phyloP scores from a whole-genome alignment of 2,797 vertebrate genomes.

The Sphenodon punctatus region DNA sequence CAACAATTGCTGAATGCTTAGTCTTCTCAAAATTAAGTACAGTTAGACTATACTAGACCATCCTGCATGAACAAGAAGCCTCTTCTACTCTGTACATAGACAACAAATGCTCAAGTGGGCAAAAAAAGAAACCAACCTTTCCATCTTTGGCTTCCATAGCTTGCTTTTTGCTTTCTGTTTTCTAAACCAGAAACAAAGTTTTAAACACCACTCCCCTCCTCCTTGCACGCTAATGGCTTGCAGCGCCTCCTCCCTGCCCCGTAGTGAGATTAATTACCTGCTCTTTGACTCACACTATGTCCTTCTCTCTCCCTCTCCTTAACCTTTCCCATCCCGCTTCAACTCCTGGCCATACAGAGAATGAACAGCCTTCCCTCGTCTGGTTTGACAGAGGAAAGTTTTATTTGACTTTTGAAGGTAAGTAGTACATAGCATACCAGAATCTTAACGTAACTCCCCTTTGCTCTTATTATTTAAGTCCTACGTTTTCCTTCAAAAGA shows the following conservation, averaged over 20 bases:
- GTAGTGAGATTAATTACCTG: constrained; percentile 84
- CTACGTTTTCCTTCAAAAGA: constrained; percentile 57
- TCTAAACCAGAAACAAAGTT: constrained; percentile 34
- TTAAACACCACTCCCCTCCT: constrained; percentile 13
- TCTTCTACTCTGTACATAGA: constrained; percentile 11
- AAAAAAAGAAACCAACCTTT: constrained; percentile 42
- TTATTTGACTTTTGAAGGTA: constrained; percentile 99
- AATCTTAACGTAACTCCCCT: constrained; percentile 40
- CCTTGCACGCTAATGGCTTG: constrained; percentile 73
- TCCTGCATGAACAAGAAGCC: constrained; percentile 39
- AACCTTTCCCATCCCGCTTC: constrained; percentile 84
- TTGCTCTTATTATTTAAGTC: constrained; percentile 61
- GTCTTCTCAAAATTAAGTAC: constrained; percentile 4
- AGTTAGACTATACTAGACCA: constrained; percentile 20
- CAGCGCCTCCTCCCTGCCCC: constrained; percentile 73
- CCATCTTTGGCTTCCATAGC: constrained; percentile 69
- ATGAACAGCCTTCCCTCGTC: constrained; percentile 96
- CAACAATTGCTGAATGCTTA: accelerated
- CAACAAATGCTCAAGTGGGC: constrained; percentile 7
- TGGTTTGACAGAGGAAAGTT: constrained; percentile 99
- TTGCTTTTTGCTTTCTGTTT: constrained; percentile 71
- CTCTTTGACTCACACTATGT: constrained; percentile 88
- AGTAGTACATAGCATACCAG: constrained; percentile 84
- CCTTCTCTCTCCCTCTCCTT: constrained; percentile 93
- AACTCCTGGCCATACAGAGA: constrained; percentile 90